Percentiles rank a stretch among this genome's conserved stretches.
Evolutionary conservation across 2,113 vertebrate genomes (phyloP).

Genomic region (Eurypyga helias): DNA sequence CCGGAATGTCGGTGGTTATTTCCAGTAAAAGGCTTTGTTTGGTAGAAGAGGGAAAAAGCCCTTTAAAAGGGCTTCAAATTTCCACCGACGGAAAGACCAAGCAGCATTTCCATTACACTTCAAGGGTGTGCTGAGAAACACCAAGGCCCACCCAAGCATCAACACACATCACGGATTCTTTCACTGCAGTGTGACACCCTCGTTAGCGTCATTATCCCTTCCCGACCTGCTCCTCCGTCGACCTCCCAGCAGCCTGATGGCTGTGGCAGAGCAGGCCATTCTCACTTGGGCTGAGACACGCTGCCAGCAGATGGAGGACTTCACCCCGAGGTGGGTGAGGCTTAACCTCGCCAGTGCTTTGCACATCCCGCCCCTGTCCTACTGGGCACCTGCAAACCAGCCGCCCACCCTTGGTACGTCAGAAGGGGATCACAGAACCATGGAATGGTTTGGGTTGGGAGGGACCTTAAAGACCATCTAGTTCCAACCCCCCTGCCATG

Average conservation of each 20-base stretch:
- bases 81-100: neutral
- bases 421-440: no score
- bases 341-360: neutral
- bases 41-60: neutral
- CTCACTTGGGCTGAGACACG: fast-evolving
- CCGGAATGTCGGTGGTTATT: neutral
- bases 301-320: fast-evolving
- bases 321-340: fast-evolving
- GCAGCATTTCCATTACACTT: neutral
- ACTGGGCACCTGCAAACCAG: fast-evolving
- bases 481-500: no score
- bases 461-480: no score
- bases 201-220: neutral
- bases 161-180: fast-evolving
- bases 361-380: neutral
- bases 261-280: no score
- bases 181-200: fast-evolving
- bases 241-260: fast-evolving
- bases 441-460: no score
- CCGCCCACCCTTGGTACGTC: fast-evolving
- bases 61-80: neutral
- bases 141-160: neutral
- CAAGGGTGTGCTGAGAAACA: neutral
- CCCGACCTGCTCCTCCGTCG: fast-evolving
- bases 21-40: neutral